These are phyloP conservation scores for Alloplasta piceator DNA, from an alignment of 2,888 invertebrate genomes.

Conservation along the genomic window DNA sequence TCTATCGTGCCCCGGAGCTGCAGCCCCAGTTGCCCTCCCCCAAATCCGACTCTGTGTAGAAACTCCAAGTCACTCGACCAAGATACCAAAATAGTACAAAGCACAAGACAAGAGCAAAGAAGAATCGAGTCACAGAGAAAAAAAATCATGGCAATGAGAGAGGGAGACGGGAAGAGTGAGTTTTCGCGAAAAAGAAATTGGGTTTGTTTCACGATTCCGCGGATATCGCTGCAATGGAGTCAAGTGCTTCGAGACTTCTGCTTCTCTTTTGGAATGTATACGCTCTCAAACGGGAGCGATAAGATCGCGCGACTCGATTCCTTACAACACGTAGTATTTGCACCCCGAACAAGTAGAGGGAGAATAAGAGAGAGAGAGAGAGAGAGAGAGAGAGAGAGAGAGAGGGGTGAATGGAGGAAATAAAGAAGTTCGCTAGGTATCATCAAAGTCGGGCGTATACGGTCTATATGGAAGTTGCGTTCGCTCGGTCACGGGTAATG, in stretches of 20 bases:
- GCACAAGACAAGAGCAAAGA: conserved; percentile 7
- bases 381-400: conserved; percentile 40
- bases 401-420: conserved; percentile 68
- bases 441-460: conserved; percentile 78
- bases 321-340: conserved; percentile 32
- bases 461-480: conserved; percentile 80
- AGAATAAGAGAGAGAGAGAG: conserved; percentile 18
- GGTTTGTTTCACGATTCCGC: conserved; percentile 57
- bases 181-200: conserved; percentile 63
- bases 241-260: conserved; percentile 10
- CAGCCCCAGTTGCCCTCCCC: too few relatives aligned
- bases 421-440: conserved; percentile 72
- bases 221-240: conserved; percentile 6
- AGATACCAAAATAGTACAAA: conserved; percentile 20
- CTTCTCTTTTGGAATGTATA: conserved; percentile 36
- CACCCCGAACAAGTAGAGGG: conserved; percentile 42
- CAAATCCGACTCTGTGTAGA: too few relatives aligned
- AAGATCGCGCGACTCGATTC: conserved; percentile 42
- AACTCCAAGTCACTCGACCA: conserved; percentile 27
- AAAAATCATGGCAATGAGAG: conserved; percentile 8
- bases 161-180: conserved; percentile 24
- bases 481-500: conserved; percentile 94
- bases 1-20: too few relatives aligned
- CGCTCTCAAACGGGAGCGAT: conserved; percentile 46
- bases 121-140: conserved; percentile 26